These are phyloP conservation scores for Morpho helenor DNA, from an alignment of 2,888 invertebrate genomes.

Conservation along the genomic window DNA sequence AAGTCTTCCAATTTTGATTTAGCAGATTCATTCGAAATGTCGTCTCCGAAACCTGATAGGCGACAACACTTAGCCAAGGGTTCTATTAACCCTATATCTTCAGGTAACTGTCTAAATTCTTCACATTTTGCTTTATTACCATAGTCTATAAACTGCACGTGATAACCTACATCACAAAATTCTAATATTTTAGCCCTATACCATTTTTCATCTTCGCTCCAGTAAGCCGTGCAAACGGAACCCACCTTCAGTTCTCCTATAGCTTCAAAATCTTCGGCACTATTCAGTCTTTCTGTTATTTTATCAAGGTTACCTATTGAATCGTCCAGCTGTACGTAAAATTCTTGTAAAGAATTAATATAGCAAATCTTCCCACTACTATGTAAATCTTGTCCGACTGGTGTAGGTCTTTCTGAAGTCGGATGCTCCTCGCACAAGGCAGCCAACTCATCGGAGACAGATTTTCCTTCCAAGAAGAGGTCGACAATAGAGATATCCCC, in stretches of 20 bases:
- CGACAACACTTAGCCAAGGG: slow-evolving; percentile 82
- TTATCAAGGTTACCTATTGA: slow-evolving; percentile 77
- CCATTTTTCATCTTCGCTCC: slow-evolving; percentile 82
- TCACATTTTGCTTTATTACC: slow-evolving; percentile 82
- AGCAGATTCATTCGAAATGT: slow-evolving; percentile 62
- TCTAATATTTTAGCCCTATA: slow-evolving; percentile 82
- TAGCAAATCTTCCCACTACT: slow-evolving; percentile 83
- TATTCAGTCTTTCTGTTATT: slow-evolving; percentile 77
- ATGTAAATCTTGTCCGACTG: slow-evolving; percentile 61
- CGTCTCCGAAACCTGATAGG: slow-evolving; percentile 67
- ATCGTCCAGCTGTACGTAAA: slow-evolving; percentile 84
- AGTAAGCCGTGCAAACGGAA: slow-evolving; percentile 82
- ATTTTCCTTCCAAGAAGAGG: slow-evolving; percentile 79
- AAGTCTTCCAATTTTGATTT: slow-evolving; percentile 56
- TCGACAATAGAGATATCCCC: slow-evolving; percentile 83
- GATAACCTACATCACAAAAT: slow-evolving; percentile 73
- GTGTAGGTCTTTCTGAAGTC: slow-evolving; percentile 55
- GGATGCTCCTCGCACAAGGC: slow-evolving; percentile 68
- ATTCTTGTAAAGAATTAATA: slow-evolving; percentile 83
- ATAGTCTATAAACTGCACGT: slow-evolving; percentile 84
- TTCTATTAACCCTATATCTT: slow-evolving; percentile 76
- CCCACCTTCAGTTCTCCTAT: slow-evolving; percentile 78
- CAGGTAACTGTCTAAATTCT: slow-evolving; percentile 80
- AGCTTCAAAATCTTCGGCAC: slow-evolving; percentile 72
- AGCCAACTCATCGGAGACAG: slow-evolving; percentile 81